Evolutionary conservation across 2,113 vertebrate genomes (phyloP), one percentile per base, ranked within the genome.

Genomic region (Anolis sagrei): DNA sequence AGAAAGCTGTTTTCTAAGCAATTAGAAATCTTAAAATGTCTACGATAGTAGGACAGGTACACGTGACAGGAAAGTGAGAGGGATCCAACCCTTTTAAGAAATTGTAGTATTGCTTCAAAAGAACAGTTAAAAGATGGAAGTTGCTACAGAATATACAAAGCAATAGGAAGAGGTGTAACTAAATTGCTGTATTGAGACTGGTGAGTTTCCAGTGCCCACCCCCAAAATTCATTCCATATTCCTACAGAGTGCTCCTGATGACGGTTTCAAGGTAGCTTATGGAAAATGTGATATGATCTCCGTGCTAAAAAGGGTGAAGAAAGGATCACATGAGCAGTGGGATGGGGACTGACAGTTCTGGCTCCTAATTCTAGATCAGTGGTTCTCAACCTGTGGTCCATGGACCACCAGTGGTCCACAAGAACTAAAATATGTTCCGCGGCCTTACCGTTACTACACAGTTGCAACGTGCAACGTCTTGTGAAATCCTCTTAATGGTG

Each of bases 71-170:
- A 2, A 84, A 92, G 84, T 88, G 87, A 93, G 85, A n/a, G 87
- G 88, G 90, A 77, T 61, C 36, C 79, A 90, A 86, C 1, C 0
- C 86, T 93, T 88, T 90, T 88, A 84, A 75, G 92, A 88, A 86
- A 88, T 89, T 75, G 2, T 4, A 76, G 72, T 49, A 68, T 32
- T 84, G 77, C 69, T 94, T 91, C 51, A 85, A 61, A 89, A 79
- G 72, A 72, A 85, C 82, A 91, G 84, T 29, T 84, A 49, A 54
- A 1, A 0, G 83, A 62, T 0, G 0, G 69, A 88, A 88, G 83
- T 89, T 75, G 77, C 88, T 88, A 77, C 85, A 85, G 86, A 76
- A 87, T 85, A 75, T 39, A n/a, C 0, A 3, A 18, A 69, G 61
- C 79, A 86, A 54, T 36, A 81, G 90, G 86, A 74, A 89, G 85